Evolutionary conservation across 1,140 invertebrate genomes (phyloP), one percentile per base, ranked within the genome.

Genomic region (Drosophila tropicalis): DNA sequence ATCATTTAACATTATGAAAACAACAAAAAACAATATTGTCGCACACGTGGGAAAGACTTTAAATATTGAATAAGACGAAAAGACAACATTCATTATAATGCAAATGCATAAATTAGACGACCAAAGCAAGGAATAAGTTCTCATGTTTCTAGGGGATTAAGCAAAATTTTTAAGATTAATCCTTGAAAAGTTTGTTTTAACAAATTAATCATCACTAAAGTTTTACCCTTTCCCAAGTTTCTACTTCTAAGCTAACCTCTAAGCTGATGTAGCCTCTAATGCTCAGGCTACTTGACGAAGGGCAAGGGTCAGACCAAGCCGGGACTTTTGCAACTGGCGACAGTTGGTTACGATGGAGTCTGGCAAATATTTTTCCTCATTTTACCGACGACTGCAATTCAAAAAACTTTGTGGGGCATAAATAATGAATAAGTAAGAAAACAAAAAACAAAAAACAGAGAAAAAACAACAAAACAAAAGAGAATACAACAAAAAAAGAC

Each of bases 331-430:
- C 44, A 76, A 82, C 61, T 77, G 69, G 79, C 69, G 73, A 81
- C 67, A 78, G 75, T 78, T 70, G 71, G 64, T 65, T 62, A 22
- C 34, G 34, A 29, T 29, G 68, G 17, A 57, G 56, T 34, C 41
- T 32, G 58, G 44, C 44, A 58, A 62, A 60, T 65, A 13, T 51
- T 51, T 51, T 44, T 44, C 41, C 15, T 44, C 41, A 6, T 44
- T 47, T 17, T 9, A 62, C 65, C 65, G 61, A 58, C 65, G 56
- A 58, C 57, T 61, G 51, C 81, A 78, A 76, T 78, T 81, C 70
- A 87, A 81, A 67, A 73, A 81, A 81, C 79, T 85, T 85, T 85
- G 82, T 85, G 74, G 74, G 78, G 81, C 83, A 79, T 86, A 72
- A 82, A 85, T 85, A 86, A 85, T 86, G 83, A 85, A 85, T 87